These are phyloP conservation scores for Odontocerum albicorne DNA, from an alignment of 2,888 invertebrate species.

Conservation along the genomic window DNA sequence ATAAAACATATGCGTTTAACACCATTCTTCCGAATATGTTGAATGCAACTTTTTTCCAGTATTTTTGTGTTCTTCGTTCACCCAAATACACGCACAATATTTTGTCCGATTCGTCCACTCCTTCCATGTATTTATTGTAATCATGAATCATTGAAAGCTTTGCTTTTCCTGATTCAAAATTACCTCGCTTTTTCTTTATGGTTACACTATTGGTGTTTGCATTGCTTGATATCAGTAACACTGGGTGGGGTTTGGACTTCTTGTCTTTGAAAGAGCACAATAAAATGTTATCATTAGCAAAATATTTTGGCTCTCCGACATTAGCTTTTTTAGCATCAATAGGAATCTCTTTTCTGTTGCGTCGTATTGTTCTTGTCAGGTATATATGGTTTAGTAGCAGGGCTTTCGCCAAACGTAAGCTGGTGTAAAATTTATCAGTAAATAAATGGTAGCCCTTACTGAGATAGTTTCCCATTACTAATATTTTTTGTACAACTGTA, in stretches of 20 bases:
- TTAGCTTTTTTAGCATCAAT: constrained; percentile 3
- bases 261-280: constrained; percentile 10
- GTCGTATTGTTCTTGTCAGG: neutral
- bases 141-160: constrained; percentile 5
- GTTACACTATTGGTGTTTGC: neutral
- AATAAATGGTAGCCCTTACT: constrained; percentile 6
- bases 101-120: constrained; percentile 39
- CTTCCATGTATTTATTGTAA: constrained; percentile 39
- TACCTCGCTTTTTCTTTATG: neutral
- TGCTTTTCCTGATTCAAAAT: neutral
- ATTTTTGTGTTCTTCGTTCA: constrained; percentile 36
- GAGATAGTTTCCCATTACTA: constrained; percentile 6
- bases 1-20: constrained; percentile 39
- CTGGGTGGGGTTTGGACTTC: constrained; percentile 3
- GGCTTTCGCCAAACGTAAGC: neutral
- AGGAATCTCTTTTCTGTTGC: too few species aligned
- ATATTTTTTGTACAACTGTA: constrained; percentile 10
- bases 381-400: neutral
- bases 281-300: constrained; percentile 7
- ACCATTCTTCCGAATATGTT: constrained; percentile 38
- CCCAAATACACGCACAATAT: constrained; percentile 39
- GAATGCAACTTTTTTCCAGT: constrained; percentile 39
- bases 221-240: constrained; percentile 10
- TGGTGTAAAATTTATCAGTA: constrained; percentile 3
- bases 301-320: constrained; percentile 5